Evolutionary conservation across 2,888 invertebrate genomes (phyloP).

Genomic region (Quadroppia sp.): DNA sequence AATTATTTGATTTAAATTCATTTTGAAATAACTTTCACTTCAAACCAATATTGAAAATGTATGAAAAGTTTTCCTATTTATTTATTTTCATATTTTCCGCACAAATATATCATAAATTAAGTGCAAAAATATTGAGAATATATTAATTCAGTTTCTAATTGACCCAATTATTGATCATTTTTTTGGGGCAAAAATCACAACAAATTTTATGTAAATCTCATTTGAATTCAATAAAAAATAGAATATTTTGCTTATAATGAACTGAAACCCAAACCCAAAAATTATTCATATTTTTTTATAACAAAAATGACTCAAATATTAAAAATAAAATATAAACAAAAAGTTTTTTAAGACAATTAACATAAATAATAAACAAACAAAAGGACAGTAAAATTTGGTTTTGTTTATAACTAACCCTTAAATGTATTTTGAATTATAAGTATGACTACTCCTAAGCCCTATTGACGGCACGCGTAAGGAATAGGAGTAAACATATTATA

Average conservation of each 20-base stretch:
- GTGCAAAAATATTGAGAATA: neutral
- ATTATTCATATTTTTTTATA: neutral
- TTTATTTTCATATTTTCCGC: neutral
- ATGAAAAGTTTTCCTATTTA: neutral
- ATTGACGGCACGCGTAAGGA: slow-evolving; percentile 14
- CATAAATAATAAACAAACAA: neutral
- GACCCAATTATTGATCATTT: slow-evolving; percentile 8
- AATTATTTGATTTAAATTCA: slow-evolving; percentile 5
- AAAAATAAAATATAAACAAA: neutral
- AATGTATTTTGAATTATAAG: slow-evolving; percentile 13
- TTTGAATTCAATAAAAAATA: neutral
- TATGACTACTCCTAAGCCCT: neutral
- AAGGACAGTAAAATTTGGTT: neutral
- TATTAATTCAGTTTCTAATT: slow-evolving; percentile 20
- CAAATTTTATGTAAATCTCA: slow-evolving; percentile 17
- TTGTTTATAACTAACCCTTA: too few relatives aligned
- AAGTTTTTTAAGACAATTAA: neutral
- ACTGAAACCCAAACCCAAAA: neutral
- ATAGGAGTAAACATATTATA: neutral
- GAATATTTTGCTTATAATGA: neutral
- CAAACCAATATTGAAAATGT: neutral
- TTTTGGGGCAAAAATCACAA: slow-evolving; percentile 14
- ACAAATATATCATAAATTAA: neutral
- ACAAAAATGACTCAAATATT: neutral
- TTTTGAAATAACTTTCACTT: neutral